Percentiles rank a stretch among this genome's conserved stretches.
Conservation (phyloP, 2,797 vertebrate genomes). For the Cuculus canorus region DNA sequence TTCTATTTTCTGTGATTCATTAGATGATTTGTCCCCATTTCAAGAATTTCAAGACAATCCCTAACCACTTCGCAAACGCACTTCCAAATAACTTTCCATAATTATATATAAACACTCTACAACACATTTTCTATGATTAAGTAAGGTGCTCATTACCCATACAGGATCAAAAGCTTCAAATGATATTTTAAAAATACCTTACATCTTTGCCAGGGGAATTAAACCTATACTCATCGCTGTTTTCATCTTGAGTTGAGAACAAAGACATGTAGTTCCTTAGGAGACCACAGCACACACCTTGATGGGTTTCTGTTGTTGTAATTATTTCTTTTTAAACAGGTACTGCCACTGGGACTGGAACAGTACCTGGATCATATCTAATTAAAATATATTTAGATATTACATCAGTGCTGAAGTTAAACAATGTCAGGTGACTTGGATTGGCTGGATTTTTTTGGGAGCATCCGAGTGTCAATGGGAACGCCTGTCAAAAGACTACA, state of each 20-base stretch:
- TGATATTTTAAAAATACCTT: background rate
- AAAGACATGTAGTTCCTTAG: background rate
- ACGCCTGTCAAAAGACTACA: background rate
- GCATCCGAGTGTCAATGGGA: background rate
- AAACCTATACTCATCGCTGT: background rate
- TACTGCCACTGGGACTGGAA: background rate
- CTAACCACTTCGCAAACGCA: background rate
- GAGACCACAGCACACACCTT: background rate
- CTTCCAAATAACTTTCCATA: background rate
- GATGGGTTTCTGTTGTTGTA: background rate
- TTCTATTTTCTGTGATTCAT: background rate
- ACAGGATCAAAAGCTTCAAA: background rate
- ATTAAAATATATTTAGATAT: background rate
- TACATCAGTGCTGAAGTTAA: background rate
- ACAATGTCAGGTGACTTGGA: background rate
- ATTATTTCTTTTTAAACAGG: background rate
- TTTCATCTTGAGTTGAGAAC: background rate
- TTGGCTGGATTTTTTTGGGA: background rate
- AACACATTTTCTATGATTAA: background rate
- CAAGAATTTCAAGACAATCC: background rate
- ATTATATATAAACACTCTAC: background rate
- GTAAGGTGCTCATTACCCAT: background rate
- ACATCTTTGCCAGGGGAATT: background rate
- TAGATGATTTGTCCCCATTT: background rate
- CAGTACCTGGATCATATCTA: background rate